These are phyloP conservation scores for Pogonomyrmex barbatus DNA, from an alignment of 1,140 invertebrate species.

Conservation along the genomic window DNA sequence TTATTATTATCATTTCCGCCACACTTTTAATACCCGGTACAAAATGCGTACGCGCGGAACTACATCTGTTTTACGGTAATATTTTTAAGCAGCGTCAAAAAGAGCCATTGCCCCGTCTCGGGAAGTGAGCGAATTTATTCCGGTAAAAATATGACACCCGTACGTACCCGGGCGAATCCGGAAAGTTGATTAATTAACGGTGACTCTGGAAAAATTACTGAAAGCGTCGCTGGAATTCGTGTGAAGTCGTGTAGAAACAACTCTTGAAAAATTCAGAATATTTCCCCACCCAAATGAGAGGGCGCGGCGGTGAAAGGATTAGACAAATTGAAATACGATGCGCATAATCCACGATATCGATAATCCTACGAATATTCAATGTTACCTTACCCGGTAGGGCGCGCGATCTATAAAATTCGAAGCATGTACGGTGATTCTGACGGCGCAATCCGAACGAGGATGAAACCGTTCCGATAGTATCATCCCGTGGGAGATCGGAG, in stretches of 20 bases:
- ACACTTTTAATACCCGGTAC: neutral
- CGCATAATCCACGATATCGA: conserved; percentile 52
- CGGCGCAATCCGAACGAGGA: conserved; percentile 31
- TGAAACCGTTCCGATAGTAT: conserved; percentile 39
- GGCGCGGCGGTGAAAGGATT: neutral
- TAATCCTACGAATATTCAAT: conserved; percentile 52
- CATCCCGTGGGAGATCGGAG: conserved; percentile 10
- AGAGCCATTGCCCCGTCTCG: neutral
- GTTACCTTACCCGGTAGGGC: neutral
- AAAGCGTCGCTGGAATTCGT: neutral
- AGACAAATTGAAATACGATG: conserved; percentile 58
- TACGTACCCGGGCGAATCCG: neutral
- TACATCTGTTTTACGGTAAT: neutral
- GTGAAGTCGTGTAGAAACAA: too few relatives aligned
- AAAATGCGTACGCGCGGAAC: neutral
- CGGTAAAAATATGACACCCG: neutral
- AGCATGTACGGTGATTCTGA: conserved; percentile 13
- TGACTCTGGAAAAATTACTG: conserved; percentile 14
- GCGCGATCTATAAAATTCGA: conserved; percentile 46
- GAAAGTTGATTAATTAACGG: conserved; percentile 14
- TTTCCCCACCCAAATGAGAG: neutral
- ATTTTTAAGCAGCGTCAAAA: conserved; percentile 5
- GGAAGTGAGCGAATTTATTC: conserved; percentile 6
- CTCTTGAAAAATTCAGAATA: conserved; percentile 32
- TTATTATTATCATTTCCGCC: neutral